Conservation (phyloP, 2,113 vertebrate genomes). For the Cyanistes caeruleus region DNA sequence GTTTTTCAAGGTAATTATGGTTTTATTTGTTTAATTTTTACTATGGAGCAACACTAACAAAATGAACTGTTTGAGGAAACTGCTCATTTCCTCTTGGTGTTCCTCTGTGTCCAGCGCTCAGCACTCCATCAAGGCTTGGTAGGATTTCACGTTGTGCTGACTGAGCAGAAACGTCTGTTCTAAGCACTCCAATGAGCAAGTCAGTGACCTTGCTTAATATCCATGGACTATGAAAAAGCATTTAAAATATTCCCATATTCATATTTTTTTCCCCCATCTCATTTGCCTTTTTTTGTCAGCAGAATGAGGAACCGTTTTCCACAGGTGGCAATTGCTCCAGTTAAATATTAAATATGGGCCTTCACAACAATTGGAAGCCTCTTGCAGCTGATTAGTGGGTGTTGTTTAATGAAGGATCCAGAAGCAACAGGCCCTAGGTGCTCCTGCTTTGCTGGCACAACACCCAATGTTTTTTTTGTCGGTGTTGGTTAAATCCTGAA, state of each 20-base stretch:
- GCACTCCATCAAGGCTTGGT: background rate
- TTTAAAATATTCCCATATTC: background rate
- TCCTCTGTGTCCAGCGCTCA: background rate
- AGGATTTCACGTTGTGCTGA: constrained; percentile 16
- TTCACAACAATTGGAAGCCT: background rate
- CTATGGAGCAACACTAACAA: constrained; percentile 33
- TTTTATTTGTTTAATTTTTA: constrained; percentile 56
- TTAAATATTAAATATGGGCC: background rate
- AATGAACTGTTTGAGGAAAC: constrained; percentile 39
- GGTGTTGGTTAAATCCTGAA: background rate
- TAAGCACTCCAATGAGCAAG: background rate
- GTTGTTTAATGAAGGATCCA: background rate
- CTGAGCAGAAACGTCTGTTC: background rate
- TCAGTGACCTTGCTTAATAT: background rate
- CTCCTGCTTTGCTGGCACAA: background rate
- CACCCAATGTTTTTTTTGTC: background rate
- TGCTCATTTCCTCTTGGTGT: constrained; percentile 46
- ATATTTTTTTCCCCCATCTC: background rate
- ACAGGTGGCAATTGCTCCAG: background rate
- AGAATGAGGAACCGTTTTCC: background rate
- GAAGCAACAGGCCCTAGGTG: background rate
- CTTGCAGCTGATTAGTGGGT: background rate
- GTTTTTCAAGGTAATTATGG: constrained; percentile 38
- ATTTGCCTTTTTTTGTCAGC: background rate
- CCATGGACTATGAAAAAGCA: background rate